Conservation (phyloP, 2,113 vertebrate genomes). For the Phrynocephalus versicolor region DNA sequence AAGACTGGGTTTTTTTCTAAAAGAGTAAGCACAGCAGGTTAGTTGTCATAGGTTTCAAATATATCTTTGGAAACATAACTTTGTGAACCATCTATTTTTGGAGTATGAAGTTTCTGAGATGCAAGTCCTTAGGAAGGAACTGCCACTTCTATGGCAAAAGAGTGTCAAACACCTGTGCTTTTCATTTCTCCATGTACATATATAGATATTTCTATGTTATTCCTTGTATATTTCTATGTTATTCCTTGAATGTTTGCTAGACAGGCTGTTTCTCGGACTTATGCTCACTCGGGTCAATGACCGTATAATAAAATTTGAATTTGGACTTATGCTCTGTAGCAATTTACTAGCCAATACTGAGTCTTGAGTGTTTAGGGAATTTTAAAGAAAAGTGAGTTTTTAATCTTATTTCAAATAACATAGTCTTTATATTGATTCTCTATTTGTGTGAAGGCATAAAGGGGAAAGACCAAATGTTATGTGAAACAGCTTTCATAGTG, state of each 20-base stretch:
- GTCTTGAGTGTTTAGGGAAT: background rate
- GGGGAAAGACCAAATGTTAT: no score
- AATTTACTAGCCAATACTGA: background rate
- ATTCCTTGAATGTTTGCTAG: background rate
- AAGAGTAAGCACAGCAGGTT: background rate
- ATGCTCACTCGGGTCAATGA: no score
- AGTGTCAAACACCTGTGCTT: accelerated
- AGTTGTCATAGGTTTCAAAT: background rate
- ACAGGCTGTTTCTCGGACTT: background rate
- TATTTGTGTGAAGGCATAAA: background rate
- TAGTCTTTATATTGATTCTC: background rate
- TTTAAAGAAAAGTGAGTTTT: background rate
- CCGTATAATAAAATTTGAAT: no score
- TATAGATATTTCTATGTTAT: background rate
- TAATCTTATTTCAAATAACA: background rate
- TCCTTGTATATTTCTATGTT: background rate
- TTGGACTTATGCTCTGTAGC: background rate
- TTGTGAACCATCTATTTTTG: background rate
- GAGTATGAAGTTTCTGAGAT: background rate
- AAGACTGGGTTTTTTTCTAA: conserved; percentile 24
- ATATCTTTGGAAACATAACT: conserved; percentile 6
- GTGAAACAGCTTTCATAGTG: no score
- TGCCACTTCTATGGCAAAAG: background rate
- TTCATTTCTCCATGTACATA: background rate
- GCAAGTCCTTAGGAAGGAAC: background rate